Base-by-base conservation (phyloP, 2,888 invertebrate genomes). In the Seladonia tumulorum region DNA sequence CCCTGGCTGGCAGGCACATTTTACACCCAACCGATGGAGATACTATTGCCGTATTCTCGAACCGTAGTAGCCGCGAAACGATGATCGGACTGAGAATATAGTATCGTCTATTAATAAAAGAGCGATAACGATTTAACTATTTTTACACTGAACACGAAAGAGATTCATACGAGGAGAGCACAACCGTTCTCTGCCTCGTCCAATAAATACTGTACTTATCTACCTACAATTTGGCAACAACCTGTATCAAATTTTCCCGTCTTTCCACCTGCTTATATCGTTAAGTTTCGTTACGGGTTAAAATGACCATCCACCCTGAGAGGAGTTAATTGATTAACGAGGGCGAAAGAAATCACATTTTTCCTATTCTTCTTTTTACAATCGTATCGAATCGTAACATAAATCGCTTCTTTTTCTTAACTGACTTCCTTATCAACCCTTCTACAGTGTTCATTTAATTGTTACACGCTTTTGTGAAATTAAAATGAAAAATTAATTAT, bases 311-410 rank as follows among this genome's bases (percentile, higher is more conserved):
- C 42, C 42, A 70, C n/a, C 70, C 70, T 70, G n/a, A 42, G 45
- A 73, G 29, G 73, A 66, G 66, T 73, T 79, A 82, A 25, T 70
- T 45, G 42, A 68, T 70, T 53, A 66, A 68, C 49, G 63, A 77
- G 53, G 47, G 60, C 39, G 42, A 77, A 45, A 60, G 60, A 74
- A 57, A 85, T 83, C 72, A 79, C 72, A 85, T 81, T 60, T 83
- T 47, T 66, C 47, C 25, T 35, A 39, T 70, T 70, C 5, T 70
- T 18, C 18, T 42, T 70, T 70, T 22, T 42, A 70, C 42, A 42
- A 42, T 5, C 12, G 12, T 22, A 68, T 39, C 8, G 39, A 42
- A 2, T 12, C 39, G 22, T 22, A n/a, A 14, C 39, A 14, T 14
- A n/a, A 45, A 75, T 60, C 71, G 60, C 7, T 63, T 63, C 1